Percentiles rank a stretch among this genome's conserved stretches.
phyloP scores from a whole-genome alignment of 1,140 invertebrate species.

The Orussus abietinus region DNA sequence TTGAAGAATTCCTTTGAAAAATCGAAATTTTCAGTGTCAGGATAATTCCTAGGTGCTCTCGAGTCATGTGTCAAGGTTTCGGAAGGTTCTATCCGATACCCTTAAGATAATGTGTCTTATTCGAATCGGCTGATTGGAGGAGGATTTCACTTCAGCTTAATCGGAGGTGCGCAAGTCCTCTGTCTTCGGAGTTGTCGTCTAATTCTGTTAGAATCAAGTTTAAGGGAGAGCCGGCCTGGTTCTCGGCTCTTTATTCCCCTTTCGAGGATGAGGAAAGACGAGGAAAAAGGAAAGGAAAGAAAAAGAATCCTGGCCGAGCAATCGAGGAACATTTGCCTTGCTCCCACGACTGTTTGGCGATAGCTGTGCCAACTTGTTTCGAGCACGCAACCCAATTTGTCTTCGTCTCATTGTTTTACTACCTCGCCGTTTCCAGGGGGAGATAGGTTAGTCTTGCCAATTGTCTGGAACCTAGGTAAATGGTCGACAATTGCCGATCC shows the following conservation, averaged over 20 bases:
- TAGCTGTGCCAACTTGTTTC: slow-evolving; percentile 54
- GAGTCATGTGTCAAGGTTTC: no score
- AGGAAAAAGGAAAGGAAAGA: slow-evolving; percentile 21
- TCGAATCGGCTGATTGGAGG: no score
- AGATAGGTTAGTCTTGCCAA: no score
- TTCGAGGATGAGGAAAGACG: not conserved
- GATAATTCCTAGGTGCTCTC: no score
- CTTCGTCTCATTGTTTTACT: slow-evolving; percentile 50
- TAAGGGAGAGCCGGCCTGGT: slow-evolving; percentile 17
- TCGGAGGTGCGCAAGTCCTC: no score
- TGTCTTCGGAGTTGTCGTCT: slow-evolving; percentile 29
- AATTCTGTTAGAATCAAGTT: slow-evolving; percentile 52
- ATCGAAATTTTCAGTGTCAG: no score
- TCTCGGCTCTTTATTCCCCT: slow-evolving; percentile 5
- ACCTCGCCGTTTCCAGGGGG: slow-evolving; percentile 9
- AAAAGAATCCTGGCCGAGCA: slow-evolving; percentile 27
- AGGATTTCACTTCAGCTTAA: no score
- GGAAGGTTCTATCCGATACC: no score
- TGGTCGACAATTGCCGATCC: no score
- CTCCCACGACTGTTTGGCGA: slow-evolving; percentile 54
- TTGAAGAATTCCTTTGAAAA: no score
- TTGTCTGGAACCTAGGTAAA: no score
- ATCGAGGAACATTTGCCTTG: slow-evolving; percentile 48
- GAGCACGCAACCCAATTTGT: slow-evolving; percentile 53
- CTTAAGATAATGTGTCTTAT: no score